phyloP scores from a whole-genome alignment of 2,797 vertebrate genomes.

The Bucorvus abyssinicus region DNA sequence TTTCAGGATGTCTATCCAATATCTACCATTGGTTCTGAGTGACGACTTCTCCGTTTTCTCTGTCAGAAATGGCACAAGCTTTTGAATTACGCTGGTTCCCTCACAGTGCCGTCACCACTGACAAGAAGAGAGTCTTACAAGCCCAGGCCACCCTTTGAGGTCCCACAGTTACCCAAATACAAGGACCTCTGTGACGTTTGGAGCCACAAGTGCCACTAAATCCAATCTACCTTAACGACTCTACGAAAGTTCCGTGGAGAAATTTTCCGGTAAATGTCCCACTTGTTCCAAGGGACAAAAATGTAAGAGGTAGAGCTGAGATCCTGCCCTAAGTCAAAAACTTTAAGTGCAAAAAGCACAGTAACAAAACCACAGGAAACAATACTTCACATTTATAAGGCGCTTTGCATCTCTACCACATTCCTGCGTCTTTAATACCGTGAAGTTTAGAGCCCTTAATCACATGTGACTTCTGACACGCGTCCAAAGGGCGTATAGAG shows the following conservation, averaged over 20 bases:
- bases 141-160: neutral
- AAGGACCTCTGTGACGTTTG: neutral
- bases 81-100: neutral
- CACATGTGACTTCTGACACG: neutral
- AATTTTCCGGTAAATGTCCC: neutral
- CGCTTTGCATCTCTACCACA: neutral
- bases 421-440: neutral
- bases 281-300: neutral
- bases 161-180: neutral
- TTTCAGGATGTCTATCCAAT: neutral
- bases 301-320: neutral
- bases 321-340: neutral
- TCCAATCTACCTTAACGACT: neutral
- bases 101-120: neutral
- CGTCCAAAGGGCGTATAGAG: neutral
- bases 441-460: neutral
- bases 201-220: neutral
- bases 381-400: neutral
- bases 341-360: neutral
- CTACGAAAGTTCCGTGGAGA: rapidly evolving
- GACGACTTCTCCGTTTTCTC: neutral
- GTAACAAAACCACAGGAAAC: neutral
- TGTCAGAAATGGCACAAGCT: neutral
- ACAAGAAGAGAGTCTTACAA: neutral
- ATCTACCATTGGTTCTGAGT: neutral